Percentiles rank a stretch among this genome's conserved stretches.
phyloP scores from a whole-genome alignment of 2,113 vertebrate species.

The Hippocampus mohnikei region DNA sequence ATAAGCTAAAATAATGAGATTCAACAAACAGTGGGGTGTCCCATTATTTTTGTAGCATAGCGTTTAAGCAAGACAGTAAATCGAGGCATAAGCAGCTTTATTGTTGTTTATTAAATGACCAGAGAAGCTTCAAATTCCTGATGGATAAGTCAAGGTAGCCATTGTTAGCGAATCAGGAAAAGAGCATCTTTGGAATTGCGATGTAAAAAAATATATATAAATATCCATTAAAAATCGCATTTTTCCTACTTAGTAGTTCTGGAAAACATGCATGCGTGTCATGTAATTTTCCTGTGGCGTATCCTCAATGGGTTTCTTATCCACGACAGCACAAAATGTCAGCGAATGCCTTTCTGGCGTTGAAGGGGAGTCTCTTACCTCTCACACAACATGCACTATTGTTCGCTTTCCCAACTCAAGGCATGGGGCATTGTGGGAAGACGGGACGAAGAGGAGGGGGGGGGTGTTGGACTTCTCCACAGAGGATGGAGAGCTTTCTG shows the following conservation, averaged over 20 bases:
- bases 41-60: too few relatives aligned
- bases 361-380: conserved; percentile 46
- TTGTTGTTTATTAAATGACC: conserved; percentile 39
- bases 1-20: too few relatives aligned
- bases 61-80: too few relatives aligned
- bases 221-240: too few relatives aligned
- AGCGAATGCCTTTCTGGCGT: conserved; percentile 19
- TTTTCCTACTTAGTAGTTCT: background rate
- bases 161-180: background rate
- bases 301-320: conserved; percentile 37
- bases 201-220: background rate
- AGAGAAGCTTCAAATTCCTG: conserved; percentile 5
- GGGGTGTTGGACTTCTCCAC: conserved; percentile 46
- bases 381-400: conserved; percentile 64
- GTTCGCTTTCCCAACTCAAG: conserved; percentile 41
- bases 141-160: background rate
- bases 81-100: conserved; percentile 21
- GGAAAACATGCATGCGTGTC: background rate
- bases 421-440: conserved; percentile 53
- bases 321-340: conserved; percentile 11
- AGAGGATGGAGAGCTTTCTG: conserved; percentile 55
- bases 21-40: too few relatives aligned
- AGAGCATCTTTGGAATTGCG: too few relatives aligned
- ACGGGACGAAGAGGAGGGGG: conserved; percentile 22
- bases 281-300: conserved; percentile 25